Percentiles rank a stretch among this genome's conserved stretches.
Evolutionary conservation across 2,113 vertebrate species (phyloP).

Genomic region (Daboia siamensis): DNA sequence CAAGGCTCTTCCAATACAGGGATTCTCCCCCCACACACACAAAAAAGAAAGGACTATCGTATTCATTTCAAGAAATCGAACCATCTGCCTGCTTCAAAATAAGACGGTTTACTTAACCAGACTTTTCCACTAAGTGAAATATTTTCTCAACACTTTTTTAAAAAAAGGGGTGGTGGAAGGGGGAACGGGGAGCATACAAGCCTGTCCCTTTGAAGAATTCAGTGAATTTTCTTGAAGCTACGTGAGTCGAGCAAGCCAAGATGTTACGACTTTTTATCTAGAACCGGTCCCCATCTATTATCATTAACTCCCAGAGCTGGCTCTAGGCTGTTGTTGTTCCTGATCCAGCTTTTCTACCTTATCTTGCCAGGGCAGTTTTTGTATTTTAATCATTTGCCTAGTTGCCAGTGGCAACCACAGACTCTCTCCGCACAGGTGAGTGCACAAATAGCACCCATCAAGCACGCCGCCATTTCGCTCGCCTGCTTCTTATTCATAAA

Average conservation of each 20-base stretch:
- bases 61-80: not conserved
- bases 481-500: not conserved
- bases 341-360: not conserved
- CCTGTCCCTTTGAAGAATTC: not conserved
- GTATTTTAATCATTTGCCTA: not conserved
- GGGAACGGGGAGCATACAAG: not conserved
- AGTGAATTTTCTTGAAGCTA: not conserved
- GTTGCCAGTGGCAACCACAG: not conserved
- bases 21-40: too few relatives aligned
- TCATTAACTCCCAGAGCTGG: not conserved
- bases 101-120: not conserved
- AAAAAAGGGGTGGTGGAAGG: not conserved
- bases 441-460: not conserved
- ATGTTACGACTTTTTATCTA: too few relatives aligned
- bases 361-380: not conserved
- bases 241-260: not conserved
- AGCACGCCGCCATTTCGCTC: not conserved
- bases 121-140: not conserved
- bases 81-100: not conserved
- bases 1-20: too few relatives aligned
- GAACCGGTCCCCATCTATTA: not conserved
- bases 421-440: not conserved
- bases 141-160: not conserved
- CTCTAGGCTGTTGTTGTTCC: not conserved
- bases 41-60: not conserved